Evolutionary conservation across 2,113 vertebrate species (phyloP).

Genomic region (Nansenia antarctica): DNA sequence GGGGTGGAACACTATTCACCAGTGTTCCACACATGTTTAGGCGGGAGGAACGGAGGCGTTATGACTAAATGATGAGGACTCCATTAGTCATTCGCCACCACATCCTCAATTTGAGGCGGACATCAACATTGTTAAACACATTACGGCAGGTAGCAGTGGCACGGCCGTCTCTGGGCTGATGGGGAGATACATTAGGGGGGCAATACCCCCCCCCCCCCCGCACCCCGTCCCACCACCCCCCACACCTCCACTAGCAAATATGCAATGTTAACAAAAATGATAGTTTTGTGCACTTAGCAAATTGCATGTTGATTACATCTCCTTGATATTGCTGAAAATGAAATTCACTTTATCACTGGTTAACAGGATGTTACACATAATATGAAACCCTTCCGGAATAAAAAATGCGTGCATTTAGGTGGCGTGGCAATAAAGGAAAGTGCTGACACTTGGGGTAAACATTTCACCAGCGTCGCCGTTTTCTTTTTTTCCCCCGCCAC

Average conservation of each 20-base stretch:
- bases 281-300: slow-evolving; percentile 77
- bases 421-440: slow-evolving; percentile 63
- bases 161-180: slow-evolving; percentile 60
- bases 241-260: slow-evolving; percentile 61
- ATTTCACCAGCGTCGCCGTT: slow-evolving; percentile 65
- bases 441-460: slow-evolving; percentile 64
- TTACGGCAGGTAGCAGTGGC: slow-evolving; percentile 63
- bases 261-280: slow-evolving; percentile 70
- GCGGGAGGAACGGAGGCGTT: slow-evolving; percentile 40
- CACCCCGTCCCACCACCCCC: too few relatives aligned
- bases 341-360: slow-evolving; percentile 68
- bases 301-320: slow-evolving; percentile 73
- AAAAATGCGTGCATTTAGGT: slow-evolving; percentile 50
- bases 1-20: slow-evolving; percentile 57
- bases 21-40: slow-evolving; percentile 37
- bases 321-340: slow-evolving; percentile 64
- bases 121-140: slow-evolving; percentile 71
- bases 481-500: slow-evolving; percentile 58
- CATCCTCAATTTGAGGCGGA: slow-evolving; percentile 59
- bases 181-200: slow-evolving; percentile 54
- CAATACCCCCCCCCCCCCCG: too few relatives aligned
- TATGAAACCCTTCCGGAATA: slow-evolving; percentile 56
- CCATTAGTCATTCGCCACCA: slow-evolving; percentile 64
- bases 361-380: slow-evolving; percentile 69
- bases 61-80: slow-evolving; percentile 66